phyloP scores from a whole-genome alignment of 1,140 invertebrate genomes.

The Brachystomella parvula region DNA sequence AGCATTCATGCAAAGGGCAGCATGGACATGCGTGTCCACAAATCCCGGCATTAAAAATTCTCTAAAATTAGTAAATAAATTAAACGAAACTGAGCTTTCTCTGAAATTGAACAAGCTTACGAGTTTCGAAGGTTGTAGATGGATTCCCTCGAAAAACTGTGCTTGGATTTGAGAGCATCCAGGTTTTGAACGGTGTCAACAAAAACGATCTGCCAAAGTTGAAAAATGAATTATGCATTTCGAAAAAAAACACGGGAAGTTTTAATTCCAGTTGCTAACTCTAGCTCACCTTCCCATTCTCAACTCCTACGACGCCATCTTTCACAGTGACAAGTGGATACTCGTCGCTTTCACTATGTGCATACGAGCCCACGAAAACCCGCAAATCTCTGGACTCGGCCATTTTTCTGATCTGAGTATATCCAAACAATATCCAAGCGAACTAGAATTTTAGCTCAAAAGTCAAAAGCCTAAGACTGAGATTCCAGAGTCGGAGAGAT shows the following conservation, averaged over 20 bases:
- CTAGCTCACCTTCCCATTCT: conserved; percentile 44
- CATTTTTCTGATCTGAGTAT: not conserved
- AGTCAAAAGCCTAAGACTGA: too few species aligned
- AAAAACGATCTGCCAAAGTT: conserved; percentile 36
- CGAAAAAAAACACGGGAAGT: not conserved
- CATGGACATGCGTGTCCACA: conserved; percentile 81
- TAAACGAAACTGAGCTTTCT: not conserved
- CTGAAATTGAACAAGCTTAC: conserved; percentile 26
- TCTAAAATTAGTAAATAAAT: conserved; percentile 35
- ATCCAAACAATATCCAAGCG: not conserved
- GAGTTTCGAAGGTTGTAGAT: conserved; percentile 44
- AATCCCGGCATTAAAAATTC: conserved; percentile 79
- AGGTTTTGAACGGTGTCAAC: conserved; percentile 41
- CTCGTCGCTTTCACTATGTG: conserved; percentile 27
- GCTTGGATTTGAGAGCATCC: conserved; percentile 39
- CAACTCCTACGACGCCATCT: conserved; percentile 45
- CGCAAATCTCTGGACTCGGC: not conserved
- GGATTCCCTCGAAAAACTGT: conserved; percentile 39
- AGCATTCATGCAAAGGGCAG: conserved; percentile 73
- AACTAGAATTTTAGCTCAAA: not conserved
- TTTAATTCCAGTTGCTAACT: conserved; percentile 11
- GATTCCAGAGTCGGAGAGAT: not conserved
- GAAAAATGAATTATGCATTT: not conserved
- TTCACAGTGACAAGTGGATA: conserved; percentile 26
- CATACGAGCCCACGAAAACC: conserved; percentile 33